A percentile compares a stretch with the other conserved stretches of the same genome.
phyloP scores from a whole-genome alignment of 2,113 vertebrate genomes.

The Anas platyrhynchos region DNA sequence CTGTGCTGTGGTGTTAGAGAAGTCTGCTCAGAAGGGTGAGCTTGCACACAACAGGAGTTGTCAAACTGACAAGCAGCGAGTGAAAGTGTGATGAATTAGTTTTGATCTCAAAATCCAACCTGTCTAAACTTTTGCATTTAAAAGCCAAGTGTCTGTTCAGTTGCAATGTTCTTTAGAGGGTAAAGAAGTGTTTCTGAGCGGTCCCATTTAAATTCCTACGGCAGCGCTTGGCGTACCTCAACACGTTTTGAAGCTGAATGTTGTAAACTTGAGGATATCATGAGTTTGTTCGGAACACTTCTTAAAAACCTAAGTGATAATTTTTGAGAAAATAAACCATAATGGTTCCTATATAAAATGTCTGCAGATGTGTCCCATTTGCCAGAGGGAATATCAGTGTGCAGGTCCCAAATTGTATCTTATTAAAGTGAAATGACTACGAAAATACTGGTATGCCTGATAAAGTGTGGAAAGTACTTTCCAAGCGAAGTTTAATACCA shows the following conservation, averaged over 20 bases:
- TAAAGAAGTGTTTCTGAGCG: background rate
- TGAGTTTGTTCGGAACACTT: background rate
- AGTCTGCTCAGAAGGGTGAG: background rate
- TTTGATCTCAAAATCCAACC: background rate
- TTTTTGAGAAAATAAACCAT: background rate
- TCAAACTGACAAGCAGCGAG: background rate
- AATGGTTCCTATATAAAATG: background rate
- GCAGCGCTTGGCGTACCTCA: constrained; percentile 22
- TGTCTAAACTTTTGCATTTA: background rate
- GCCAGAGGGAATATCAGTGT: background rate
- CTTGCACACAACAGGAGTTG: background rate
- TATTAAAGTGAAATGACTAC: background rate
- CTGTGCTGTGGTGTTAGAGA: background rate
- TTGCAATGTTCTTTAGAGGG: background rate
- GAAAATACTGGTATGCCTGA: background rate
- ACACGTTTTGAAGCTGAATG: background rate
- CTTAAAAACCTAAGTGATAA: background rate
- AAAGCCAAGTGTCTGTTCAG: background rate
- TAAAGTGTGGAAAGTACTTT: background rate
- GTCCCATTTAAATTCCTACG: background rate
- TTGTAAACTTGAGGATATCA: background rate
- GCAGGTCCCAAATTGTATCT: background rate
- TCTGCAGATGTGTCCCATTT: background rate
- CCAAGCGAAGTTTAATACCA: background rate
- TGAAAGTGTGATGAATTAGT: background rate